Percentiles rank a stretch among this genome's conserved stretches.
These are phyloP conservation scores for Noctilio leporinus DNA, from an alignment of 2,113 vertebrate species.

Conservation along the genomic window DNA sequence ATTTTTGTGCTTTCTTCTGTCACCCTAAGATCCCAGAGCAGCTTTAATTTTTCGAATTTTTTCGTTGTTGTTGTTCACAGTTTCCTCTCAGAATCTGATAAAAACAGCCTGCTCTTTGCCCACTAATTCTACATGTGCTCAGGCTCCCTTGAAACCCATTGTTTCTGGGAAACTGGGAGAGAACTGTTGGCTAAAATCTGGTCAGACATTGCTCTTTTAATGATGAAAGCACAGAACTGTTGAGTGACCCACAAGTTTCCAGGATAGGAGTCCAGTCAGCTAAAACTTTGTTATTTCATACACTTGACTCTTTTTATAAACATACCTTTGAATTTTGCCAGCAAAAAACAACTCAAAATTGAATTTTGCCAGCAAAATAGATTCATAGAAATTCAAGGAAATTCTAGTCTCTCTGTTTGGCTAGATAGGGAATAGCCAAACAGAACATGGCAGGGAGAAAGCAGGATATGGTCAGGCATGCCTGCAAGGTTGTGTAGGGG, in stretches of 20 bases:
- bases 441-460: not conserved
- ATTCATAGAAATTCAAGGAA: slow-evolving; percentile 13
- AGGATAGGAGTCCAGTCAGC: not conserved
- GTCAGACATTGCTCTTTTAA: not conserved
- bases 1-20: not conserved
- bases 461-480: not conserved
- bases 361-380: not conserved
- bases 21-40: not conserved
- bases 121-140: not conserved
- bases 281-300: not conserved
- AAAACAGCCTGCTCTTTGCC: not conserved
- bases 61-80: not conserved
- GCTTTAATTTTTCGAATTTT: not conserved
- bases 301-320: not conserved
- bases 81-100: slow-evolving; percentile 9
- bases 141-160: not conserved
- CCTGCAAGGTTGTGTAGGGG: not conserved
- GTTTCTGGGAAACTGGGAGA: not conserved
- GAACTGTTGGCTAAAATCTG: not conserved
- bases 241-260: not conserved
- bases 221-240: not conserved
- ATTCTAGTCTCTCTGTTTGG: not conserved
- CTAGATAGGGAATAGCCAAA: not conserved
- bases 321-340: not conserved
- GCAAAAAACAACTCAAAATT: not conserved